Percentiles rank a stretch among this genome's conserved stretches.
Evolutionary conservation across 2,113 vertebrate genomes (phyloP).

Genomic region (Sceloporus undulatus): DNA sequence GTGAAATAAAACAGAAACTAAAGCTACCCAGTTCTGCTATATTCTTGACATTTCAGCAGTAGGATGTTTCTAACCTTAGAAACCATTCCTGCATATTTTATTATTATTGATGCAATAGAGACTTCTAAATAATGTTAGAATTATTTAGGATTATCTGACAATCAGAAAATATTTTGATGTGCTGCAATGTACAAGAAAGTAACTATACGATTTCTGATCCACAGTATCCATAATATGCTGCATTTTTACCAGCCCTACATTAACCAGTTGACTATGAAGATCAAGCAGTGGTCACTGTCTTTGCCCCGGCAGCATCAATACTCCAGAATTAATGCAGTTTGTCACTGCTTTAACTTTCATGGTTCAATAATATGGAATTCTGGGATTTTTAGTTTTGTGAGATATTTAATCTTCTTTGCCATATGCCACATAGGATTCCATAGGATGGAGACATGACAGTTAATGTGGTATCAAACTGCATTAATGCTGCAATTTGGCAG

Average conservation of each 20-base stretch:
- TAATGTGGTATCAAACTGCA: too few relatives aligned
- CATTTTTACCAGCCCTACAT: background rate
- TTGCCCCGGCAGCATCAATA: too few relatives aligned
- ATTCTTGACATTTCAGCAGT: background rate
- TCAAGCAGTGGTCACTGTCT: too few relatives aligned
- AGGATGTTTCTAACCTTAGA: background rate
- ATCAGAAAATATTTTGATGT: rapidly evolving
- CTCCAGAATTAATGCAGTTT: too few relatives aligned
- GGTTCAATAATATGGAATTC: too few relatives aligned
- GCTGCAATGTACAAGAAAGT: background rate
- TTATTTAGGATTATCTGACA: background rate
- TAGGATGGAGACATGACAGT: too few relatives aligned
- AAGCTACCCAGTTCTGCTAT: background rate
- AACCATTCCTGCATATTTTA: slow-evolving; percentile 1
- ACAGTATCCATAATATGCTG: background rate
- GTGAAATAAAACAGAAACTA: background rate
- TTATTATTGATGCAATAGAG: background rate
- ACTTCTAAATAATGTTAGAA: background rate
- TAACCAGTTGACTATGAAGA: background rate
- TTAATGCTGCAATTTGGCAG: too few relatives aligned
- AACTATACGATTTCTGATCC: background rate
- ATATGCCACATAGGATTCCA: too few relatives aligned
- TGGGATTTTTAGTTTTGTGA: too few relatives aligned
- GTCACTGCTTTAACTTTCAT: too few relatives aligned
- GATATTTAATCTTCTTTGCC: too few relatives aligned